These are phyloP conservation scores for Antheraea pernyi DNA, from an alignment of 1,140 invertebrate species.

Conservation along the genomic window DNA sequence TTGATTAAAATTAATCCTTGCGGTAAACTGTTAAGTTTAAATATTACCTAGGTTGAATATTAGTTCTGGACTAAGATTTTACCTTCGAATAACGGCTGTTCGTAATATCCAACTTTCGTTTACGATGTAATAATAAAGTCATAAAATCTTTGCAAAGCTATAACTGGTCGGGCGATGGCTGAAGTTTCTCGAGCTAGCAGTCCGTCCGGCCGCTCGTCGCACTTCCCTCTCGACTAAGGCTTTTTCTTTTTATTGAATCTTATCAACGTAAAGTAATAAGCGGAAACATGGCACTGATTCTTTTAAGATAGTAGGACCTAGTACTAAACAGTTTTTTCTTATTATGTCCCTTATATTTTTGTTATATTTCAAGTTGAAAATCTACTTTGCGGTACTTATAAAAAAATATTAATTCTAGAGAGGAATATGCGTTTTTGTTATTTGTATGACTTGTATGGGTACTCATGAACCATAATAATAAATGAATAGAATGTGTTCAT, in stretches of 20 bases:
- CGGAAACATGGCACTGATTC: neutral
- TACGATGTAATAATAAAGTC: constrained; percentile 5
- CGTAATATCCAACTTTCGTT: constrained; percentile 1
- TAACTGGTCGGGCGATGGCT: neutral
- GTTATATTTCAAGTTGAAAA: no score
- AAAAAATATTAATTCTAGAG: no score
- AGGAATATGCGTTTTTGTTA: no score
- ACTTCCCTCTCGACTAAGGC: no score
- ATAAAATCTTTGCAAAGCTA: neutral
- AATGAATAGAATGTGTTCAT: no score
- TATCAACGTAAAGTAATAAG: neutral
- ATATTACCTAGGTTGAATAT: neutral
- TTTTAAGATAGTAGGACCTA: neutral
- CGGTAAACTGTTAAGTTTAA: neutral
- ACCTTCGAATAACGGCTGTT: neutral
- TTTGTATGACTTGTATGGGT: no score
- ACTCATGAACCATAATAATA: no score
- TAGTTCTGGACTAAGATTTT: neutral
- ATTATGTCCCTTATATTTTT: no score
- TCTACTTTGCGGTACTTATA: no score
- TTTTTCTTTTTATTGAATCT: neutral
- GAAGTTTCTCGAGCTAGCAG: neutral
- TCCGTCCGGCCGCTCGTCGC: neutral
- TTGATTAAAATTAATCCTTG: neutral
- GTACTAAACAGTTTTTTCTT: neutral